Percentiles rank a stretch among this genome's conserved stretches.
Evolutionary conservation across 2,888 invertebrate species (phyloP).

Genomic region (Chromoteleia sp.): DNA sequence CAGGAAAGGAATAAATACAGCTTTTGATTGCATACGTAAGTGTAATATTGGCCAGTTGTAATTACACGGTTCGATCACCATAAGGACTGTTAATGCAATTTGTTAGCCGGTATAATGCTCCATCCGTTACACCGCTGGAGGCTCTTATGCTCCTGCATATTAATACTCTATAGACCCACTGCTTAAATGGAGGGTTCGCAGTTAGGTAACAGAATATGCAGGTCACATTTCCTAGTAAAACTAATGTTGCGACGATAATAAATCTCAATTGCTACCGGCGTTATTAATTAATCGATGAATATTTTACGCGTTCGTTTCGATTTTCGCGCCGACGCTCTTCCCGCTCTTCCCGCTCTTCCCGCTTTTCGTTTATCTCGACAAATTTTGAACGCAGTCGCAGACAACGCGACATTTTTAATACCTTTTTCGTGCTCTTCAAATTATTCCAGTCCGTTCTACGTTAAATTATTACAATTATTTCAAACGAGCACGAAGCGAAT

Average conservation of each 20-base stretch:
- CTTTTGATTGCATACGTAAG: slow-evolving; percentile 61
- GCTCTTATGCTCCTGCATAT: slow-evolving; percentile 68
- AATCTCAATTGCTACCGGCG: slow-evolving; percentile 49
- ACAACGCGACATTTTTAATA: no score
- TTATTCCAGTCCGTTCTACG: no score
- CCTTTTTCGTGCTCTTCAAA: no score
- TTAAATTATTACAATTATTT: no score
- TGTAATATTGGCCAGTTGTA: slow-evolving; percentile 62
- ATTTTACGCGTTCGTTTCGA: slow-evolving; percentile 36
- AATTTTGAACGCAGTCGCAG: no score
- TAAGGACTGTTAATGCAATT: slow-evolving; percentile 71
- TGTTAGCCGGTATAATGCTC: slow-evolving; percentile 67
- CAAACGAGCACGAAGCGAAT: no score
- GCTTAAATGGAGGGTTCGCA: slow-evolving; percentile 62
- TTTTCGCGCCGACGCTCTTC: no score
- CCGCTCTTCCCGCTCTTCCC: no score
- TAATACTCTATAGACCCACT: slow-evolving; percentile 66
- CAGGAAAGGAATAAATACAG: slow-evolving; percentile 46
- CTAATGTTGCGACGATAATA: slow-evolving; percentile 61
- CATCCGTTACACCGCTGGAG: slow-evolving; percentile 61
- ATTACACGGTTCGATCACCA: slow-evolving; percentile 69
- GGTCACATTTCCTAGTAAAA: slow-evolving; percentile 68
- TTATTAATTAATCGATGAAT: slow-evolving; percentile 60
- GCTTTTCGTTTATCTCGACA: slow-evolving; percentile 1
- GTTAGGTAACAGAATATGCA: slow-evolving; percentile 65